These are phyloP conservation scores for Macroglossus sobrinus DNA, from an alignment of 2,113 vertebrate species.

Conservation along the genomic window DNA sequence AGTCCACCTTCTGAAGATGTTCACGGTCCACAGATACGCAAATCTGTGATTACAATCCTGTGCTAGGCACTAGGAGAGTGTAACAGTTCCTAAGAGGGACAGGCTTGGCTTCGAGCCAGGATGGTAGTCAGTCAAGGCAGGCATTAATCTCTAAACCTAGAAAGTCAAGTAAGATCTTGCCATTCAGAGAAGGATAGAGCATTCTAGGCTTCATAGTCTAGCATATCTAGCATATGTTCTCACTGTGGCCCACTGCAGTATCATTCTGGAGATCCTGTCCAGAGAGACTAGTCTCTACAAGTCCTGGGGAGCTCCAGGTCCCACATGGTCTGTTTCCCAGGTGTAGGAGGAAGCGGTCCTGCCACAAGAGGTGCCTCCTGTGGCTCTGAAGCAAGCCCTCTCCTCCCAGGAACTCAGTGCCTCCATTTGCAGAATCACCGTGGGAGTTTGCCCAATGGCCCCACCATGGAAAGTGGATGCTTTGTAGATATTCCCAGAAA, in stretches of 20 bases:
- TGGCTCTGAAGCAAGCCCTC: not conserved
- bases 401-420: not conserved
- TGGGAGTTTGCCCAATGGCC: not conserved
- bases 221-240: not conserved
- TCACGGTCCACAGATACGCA: not conserved
- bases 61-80: not conserved
- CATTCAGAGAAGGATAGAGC: not conserved
- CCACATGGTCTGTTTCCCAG: not conserved
- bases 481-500: not conserved
- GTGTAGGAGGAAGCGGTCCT: not conserved
- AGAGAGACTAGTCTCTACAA: fast-evolving
- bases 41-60: fast-evolving
- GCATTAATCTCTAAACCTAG: not conserved
- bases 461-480: not conserved
- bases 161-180: not conserved
- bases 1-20: not conserved
- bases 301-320: not conserved
- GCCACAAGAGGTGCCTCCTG: not conserved
- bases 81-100: not conserved
- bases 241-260: not conserved
- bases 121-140: not conserved
- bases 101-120: not conserved
- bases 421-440: not conserved
- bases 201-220: not conserved
- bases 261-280: not conserved